These are phyloP conservation scores for Schizopygopsis malacanthus DNA, from an alignment of 2,797 vertebrate species.

Conservation along the genomic window DNA sequence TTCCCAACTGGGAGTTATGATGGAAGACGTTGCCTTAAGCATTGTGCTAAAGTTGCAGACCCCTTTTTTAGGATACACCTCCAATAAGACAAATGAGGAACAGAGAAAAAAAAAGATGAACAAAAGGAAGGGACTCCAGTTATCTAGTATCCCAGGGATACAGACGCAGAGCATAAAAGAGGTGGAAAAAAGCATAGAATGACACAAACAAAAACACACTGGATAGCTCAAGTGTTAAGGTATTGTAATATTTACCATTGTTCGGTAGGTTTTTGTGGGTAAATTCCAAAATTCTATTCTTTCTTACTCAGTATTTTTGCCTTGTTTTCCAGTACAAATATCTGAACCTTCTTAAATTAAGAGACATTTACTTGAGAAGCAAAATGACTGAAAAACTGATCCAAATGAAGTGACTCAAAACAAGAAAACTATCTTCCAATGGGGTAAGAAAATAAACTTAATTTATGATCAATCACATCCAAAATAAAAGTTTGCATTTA, in stretches of 20 bases:
- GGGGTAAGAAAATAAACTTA: too few species aligned
- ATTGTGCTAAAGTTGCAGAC: constrained; percentile 50
- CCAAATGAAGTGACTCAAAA: too few species aligned
- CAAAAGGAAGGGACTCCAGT: constrained; percentile 29
- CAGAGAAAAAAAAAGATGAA: neutral
- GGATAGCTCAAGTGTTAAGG: neutral
- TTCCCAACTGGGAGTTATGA: constrained; percentile 50
- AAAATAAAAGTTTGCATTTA: too few species aligned
- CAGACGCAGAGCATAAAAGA: constrained; percentile 2
- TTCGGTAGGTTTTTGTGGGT: neutral
- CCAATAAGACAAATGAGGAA: constrained; percentile 34
- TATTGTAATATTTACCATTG: neutral
- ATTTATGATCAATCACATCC: too few species aligned
- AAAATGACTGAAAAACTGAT: too few species aligned
- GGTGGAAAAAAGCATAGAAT: neutral
- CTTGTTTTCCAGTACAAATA: neutral
- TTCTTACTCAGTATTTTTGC: neutral
- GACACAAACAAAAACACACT: constrained; percentile 16
- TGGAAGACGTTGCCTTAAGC: constrained; percentile 53
- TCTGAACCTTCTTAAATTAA: too few species aligned
- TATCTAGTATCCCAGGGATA: constrained; percentile 16
- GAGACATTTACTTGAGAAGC: too few species aligned
- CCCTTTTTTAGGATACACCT: constrained; percentile 46
- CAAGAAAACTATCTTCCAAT: too few species aligned
- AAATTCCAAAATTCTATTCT: neutral